Percentiles rank a stretch among this genome's conserved stretches.
Conservation (phyloP, 2,797 vertebrate species). For the Helarctos malayanus region DNA sequence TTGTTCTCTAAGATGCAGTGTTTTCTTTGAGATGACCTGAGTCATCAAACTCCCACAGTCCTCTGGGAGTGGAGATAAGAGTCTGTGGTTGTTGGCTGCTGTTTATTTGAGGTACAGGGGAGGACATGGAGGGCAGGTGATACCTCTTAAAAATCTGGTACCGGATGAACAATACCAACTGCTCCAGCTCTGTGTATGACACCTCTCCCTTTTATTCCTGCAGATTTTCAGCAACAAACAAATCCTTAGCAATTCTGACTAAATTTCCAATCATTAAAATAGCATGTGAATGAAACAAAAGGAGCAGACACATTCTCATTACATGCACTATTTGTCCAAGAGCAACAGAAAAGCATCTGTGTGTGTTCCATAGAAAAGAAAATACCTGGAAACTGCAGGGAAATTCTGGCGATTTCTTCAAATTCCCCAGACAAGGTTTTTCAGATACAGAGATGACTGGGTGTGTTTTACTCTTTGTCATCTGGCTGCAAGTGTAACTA, state of each 20-base stretch:
- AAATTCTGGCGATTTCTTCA: slow-evolving; percentile 39
- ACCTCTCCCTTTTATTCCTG: slow-evolving; percentile 12
- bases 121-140: background rate
- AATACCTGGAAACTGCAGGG: slow-evolving; percentile 51
- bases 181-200: background rate
- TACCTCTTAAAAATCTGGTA: background rate
- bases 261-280: slow-evolving; percentile 69
- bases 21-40: slow-evolving; percentile 63
- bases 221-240: slow-evolving; percentile 50
- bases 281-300: slow-evolving; percentile 63
- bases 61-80: slow-evolving; percentile 54
- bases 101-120: background rate
- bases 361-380: slow-evolving; percentile 42
- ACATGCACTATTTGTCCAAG: slow-evolving; percentile 55
- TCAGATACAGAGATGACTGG: background rate
- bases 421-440: background rate
- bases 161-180: background rate
- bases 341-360: slow-evolving; percentile 46
- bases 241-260: slow-evolving; percentile 30
- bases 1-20: slow-evolving; percentile 69
- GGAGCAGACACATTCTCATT: background rate
- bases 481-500: background rate
- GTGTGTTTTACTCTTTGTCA: background rate
- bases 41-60: slow-evolving; percentile 71
- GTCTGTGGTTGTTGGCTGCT: slow-evolving; percentile 50